phyloP scores from a whole-genome alignment of 2,113 vertebrate genomes.

The Neopipo cinnamomea region DNA sequence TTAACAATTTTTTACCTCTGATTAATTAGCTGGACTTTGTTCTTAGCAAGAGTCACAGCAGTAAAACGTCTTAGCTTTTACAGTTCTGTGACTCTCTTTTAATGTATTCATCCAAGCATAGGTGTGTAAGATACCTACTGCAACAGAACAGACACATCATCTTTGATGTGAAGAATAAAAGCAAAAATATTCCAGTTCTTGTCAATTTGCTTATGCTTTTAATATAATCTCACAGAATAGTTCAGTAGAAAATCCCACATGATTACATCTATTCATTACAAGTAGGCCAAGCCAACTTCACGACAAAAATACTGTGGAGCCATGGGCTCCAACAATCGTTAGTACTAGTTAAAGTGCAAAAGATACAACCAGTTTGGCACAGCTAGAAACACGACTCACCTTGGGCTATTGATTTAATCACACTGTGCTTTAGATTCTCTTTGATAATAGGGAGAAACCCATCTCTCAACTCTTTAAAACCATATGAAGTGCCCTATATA shows the following conservation, averaged over 20 bases:
- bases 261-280: neutral
- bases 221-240: neutral
- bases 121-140: neutral
- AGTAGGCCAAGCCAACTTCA: neutral
- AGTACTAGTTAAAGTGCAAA: neutral
- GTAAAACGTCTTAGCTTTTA: neutral
- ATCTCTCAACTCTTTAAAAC: neutral
- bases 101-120: neutral
- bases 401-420: neutral
- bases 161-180: neutral
- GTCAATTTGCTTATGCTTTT: neutral
- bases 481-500: accelerated
- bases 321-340: neutral
- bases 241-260: neutral
- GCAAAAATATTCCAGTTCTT: neutral
- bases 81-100: neutral
- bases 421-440: neutral
- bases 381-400: neutral
- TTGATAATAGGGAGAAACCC: neutral
- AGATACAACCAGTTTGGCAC: accelerated
- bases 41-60: neutral
- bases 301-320: neutral
- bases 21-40: neutral
- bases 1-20: neutral
- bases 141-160: neutral